Conservation (phyloP, 2,113 vertebrate species). For the Syrrhaptes paradoxus region DNA sequence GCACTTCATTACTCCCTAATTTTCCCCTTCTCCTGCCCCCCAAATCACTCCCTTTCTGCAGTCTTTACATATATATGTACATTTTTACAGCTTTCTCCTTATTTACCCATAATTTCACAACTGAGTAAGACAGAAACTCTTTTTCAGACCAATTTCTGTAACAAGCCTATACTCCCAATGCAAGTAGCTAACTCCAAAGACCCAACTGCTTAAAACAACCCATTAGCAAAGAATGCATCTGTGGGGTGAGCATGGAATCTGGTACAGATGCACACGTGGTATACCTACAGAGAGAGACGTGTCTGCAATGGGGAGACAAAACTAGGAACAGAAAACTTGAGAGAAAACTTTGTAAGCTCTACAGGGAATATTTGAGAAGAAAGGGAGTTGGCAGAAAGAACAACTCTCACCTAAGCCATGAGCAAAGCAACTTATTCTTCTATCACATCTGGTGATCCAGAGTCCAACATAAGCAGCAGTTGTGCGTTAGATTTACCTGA, state of each 20-base stretch:
- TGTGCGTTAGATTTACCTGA: not conserved
- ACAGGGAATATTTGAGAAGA: not conserved
- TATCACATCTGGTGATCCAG: not conserved
- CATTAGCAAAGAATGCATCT: not conserved
- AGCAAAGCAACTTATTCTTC: not conserved
- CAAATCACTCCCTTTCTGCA: slow-evolving; percentile 6
- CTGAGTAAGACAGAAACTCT: not conserved
- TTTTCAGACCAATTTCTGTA: not conserved
- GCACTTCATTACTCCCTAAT: not conserved
- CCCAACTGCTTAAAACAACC: accelerated
- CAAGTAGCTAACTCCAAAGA: not conserved
- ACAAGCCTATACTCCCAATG: not conserved
- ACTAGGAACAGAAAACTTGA: not conserved
- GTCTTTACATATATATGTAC: not conserved
- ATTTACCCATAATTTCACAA: not conserved
- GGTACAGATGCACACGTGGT: accelerated
- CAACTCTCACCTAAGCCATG: not conserved
- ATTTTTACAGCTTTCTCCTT: not conserved
- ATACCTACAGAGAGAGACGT: not conserved
- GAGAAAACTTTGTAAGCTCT: not conserved
- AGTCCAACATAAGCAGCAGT: not conserved
- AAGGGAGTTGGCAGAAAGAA: not conserved
- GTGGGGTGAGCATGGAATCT: not conserved
- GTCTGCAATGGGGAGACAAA: not conserved
- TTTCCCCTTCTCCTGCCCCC: not conserved